A percentile compares a stretch with the other conserved stretches of the same genome.
Conservation (phyloP, 2,888 invertebrate genomes). For the Esperia sulphurella region DNA sequence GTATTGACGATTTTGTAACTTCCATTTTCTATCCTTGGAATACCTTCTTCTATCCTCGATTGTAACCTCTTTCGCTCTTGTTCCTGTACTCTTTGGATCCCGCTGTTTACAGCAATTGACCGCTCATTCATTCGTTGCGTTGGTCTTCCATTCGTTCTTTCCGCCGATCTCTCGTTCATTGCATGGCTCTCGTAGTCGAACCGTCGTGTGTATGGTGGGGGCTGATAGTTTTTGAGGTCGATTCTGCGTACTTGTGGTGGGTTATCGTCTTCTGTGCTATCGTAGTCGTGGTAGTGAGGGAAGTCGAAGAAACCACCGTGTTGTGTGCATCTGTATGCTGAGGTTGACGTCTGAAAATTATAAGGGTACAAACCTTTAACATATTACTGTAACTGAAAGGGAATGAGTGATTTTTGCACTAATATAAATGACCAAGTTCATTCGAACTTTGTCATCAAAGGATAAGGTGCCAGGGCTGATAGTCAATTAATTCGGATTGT, state of each 20-base stretch:
- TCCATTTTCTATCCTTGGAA: conserved; percentile 19
- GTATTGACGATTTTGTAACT: conserved; percentile 32
- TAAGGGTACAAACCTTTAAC: neutral
- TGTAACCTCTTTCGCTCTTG: conserved; percentile 12
- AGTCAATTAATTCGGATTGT: too few relatives aligned
- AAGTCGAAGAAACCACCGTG: neutral
- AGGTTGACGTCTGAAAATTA: conserved; percentile 14
- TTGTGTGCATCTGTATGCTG: conserved; percentile 12
- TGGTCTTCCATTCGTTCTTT: conserved; percentile 7
- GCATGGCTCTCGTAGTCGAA: neutral
- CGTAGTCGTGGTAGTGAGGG: neutral
- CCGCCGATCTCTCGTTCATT: neutral
- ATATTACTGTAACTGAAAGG: too few relatives aligned
- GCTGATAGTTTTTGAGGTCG: neutral
- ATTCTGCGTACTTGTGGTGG: neutral
- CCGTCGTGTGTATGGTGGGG: neutral
- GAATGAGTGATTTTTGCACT: too few relatives aligned
- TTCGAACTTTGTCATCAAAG: too few relatives aligned
- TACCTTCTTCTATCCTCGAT: conserved; percentile 1
- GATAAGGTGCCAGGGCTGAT: too few relatives aligned
- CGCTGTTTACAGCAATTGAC: conserved; percentile 12
- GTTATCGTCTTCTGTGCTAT: neutral
- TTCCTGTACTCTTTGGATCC: conserved; percentile 16
- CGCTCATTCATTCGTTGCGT: conserved; percentile 5
- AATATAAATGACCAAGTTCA: too few relatives aligned